Base-by-base conservation (phyloP, 2,113 vertebrate genomes). In the Corythornis madagascariensis region DNA sequence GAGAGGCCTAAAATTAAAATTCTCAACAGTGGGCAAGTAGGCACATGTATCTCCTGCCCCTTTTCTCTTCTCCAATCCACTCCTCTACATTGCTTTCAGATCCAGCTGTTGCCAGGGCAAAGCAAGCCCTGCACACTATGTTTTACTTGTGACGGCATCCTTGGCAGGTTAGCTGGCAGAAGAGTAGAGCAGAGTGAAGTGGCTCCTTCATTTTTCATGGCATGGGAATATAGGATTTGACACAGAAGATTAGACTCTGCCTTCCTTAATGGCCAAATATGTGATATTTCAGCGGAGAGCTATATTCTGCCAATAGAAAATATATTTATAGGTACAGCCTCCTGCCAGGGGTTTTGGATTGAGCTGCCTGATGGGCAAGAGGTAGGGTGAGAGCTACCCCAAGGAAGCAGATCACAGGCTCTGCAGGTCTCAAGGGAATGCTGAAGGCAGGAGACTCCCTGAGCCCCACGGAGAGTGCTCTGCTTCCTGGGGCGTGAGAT, bases 1-100 rank as follows among this genome's bases (percentile, higher is more conserved):
- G 89, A 97, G 91, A 94, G 47, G 45, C 73, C 93, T 96, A 86
- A 96, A 96, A 96, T 97, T 97, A 97, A 96, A 93, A 86, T 60
- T 93, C 40, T 94, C 86, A 73, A 80, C 83, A 96, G 86, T 81
- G 85, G 77, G 61, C 83, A 94, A 89, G 64, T 76, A 82, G 31
- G 48, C 52, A 73, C 74, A 76, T 86, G 69, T 53, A 52, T 94
- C 75, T 76, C 55, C 81, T 93, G 60, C 48, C 14, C 75, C 24
- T 71, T 95, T 91, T 90, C 48, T 64, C 31, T 91, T 94, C 92
- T 76, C 79, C 74, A 84, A 21, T 76, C 72, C 2, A 2, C 47
- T 53, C 5, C 53, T 92, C 57, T 53, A 9, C 22, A 12, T 72
- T 91, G 33, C 69, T 89, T 83, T 43, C 1, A 3, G 78, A 50